These are phyloP conservation scores for Muscicapa adusta DNA, from an alignment of 2,113 vertebrate genomes.

Conservation along the genomic window DNA sequence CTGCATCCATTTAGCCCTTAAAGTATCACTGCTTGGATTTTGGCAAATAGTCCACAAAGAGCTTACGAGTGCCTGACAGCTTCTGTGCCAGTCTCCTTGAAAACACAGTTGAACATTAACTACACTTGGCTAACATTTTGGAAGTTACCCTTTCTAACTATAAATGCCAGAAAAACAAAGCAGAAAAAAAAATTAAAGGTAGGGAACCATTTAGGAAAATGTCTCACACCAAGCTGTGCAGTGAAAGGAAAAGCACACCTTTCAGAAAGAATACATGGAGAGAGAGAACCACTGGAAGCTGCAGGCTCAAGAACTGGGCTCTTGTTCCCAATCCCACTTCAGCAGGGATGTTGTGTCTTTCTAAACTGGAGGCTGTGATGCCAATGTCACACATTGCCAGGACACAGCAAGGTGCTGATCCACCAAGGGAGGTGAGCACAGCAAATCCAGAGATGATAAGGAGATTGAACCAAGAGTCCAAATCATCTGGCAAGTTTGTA, in stretches of 20 bases:
- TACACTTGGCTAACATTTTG: not conserved
- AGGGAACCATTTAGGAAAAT: not conserved
- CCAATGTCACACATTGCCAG: not conserved
- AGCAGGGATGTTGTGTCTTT: not conserved
- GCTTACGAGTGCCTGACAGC: not conserved
- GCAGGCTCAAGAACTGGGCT: not conserved
- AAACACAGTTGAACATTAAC: not conserved
- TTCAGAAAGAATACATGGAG: not conserved
- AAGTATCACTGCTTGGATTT: not conserved
- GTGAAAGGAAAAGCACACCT: not conserved
- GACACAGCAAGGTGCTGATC: not conserved
- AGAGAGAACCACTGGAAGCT: not conserved
- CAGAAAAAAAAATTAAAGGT: not conserved
- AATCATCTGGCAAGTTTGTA: not conserved
- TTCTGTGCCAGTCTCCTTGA: not conserved
- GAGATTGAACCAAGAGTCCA: not conserved
- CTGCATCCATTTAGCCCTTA: not conserved
- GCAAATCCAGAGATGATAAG: not conserved
- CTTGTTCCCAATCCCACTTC: not conserved
- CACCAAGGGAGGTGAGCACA: not conserved
- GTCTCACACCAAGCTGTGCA: not conserved
- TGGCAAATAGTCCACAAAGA: not conserved
- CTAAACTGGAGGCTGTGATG: not conserved
- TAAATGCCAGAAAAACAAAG: not conserved
- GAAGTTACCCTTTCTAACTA: not conserved